Percentiles rank a stretch among this genome's conserved stretches.
phyloP scores from a whole-genome alignment of 2,113 vertebrate genomes.

The Fukomys damarensis region DNA sequence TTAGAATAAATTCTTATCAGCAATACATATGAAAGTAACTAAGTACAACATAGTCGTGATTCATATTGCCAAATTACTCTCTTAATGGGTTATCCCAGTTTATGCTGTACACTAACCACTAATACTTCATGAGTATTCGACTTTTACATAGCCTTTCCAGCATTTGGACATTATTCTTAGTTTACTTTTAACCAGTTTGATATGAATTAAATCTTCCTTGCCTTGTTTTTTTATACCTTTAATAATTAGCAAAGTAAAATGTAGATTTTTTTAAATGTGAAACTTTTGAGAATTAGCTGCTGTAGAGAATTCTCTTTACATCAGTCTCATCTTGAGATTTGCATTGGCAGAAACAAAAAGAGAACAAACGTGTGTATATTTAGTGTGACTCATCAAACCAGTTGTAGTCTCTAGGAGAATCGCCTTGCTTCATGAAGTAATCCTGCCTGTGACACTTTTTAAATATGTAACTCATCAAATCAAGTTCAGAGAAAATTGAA shows the following conservation, averaged over 20 bases:
- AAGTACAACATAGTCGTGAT: background rate
- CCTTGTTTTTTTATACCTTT: conserved; percentile 44
- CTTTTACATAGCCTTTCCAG: conserved; percentile 21
- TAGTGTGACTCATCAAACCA: conserved; percentile 57
- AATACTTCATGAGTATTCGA: background rate
- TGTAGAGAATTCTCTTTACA: conserved; percentile 28
- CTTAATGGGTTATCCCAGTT: conserved; percentile 25
- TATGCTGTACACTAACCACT: background rate
- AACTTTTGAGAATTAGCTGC: conserved; percentile 51
- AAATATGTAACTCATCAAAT: conserved; percentile 61
- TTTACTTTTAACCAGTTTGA: conserved; percentile 49
- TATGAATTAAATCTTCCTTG: conserved; percentile 44
- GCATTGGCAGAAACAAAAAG: conserved; percentile 32
- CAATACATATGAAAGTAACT: background rate
- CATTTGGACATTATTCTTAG: conserved; percentile 30
- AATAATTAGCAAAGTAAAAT: conserved; percentile 40
- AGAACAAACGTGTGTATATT: conserved; percentile 47
- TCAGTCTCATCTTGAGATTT: conserved; percentile 37
- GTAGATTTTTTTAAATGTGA: background rate
- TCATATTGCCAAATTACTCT: conserved; percentile 25
- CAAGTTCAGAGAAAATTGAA: conserved; percentile 48
- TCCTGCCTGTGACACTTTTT: conserved; percentile 62
- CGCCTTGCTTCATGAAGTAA: conserved; percentile 49
- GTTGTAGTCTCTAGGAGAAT: conserved; percentile 47
- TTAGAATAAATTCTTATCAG: background rate